Conservation (phyloP, 2,888 invertebrate species). For the Dorcus hopei region DNA sequence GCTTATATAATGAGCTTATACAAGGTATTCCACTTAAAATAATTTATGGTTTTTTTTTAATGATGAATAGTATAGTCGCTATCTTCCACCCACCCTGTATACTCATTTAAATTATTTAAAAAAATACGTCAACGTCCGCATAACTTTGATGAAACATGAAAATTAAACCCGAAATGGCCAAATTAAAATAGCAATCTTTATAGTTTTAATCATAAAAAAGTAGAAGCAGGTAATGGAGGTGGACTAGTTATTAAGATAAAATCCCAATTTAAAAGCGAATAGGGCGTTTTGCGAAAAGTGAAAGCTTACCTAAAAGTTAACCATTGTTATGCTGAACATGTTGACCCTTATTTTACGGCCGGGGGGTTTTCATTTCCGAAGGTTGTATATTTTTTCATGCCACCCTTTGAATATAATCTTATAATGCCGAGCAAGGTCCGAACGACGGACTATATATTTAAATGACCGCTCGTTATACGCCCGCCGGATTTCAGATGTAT, state of each 20-base stretch:
- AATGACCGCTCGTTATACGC: slow-evolving; percentile 17
- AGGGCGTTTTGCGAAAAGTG: slow-evolving; percentile 15
- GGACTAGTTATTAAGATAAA: slow-evolving; percentile 7
- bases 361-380: slow-evolving; percentile 43
- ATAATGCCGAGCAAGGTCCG: slow-evolving; percentile 38
- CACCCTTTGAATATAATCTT: slow-evolving; percentile 43
- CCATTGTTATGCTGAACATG: slow-evolving; percentile 42
- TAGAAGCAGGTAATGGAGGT: no score
- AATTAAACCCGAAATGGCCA: no score
- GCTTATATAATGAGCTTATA: no score
- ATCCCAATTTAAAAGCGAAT: slow-evolving; percentile 13
- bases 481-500: slow-evolving; percentile 8
- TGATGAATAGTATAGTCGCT: no score
- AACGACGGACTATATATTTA: slow-evolving; percentile 19
- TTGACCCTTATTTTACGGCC: slow-evolving; percentile 42
- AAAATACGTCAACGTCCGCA: no score
- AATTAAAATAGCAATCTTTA: no score
- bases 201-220: no score
- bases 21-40: no score
- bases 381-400: slow-evolving; percentile 42
- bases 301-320: slow-evolving; percentile 15
- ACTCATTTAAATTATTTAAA: no score
- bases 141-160: no score
- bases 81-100: no score
- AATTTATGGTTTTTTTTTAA: no score